Conservation (phyloP, 2,888 invertebrate genomes). For the Arctia plantaginis region DNA sequence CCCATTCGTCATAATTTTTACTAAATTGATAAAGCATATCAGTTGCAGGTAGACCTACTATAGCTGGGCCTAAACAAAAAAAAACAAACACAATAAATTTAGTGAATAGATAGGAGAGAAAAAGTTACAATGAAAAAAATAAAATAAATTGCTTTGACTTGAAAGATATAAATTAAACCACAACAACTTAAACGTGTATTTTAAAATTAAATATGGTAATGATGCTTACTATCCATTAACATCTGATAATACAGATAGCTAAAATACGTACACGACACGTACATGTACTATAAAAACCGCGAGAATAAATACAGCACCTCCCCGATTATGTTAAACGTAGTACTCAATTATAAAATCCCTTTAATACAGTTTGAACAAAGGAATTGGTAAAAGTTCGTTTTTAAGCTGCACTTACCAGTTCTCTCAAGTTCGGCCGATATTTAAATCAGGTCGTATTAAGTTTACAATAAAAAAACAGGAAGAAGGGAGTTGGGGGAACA, state of each 20-base stretch:
- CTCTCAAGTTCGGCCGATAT: no score
- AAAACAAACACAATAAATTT: not conserved
- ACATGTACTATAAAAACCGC: not conserved
- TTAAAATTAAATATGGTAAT: not conserved
- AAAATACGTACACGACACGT: not conserved
- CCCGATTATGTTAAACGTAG: not conserved
- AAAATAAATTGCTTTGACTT: not conserved
- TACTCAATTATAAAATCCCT: no score
- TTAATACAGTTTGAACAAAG: no score
- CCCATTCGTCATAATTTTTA: not conserved
- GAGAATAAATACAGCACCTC: not conserved
- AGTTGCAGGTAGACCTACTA: slow-evolving; percentile 1
- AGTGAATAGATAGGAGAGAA: not conserved
- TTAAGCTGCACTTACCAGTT: no score
- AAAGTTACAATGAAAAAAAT: not conserved
- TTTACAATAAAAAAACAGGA: no score
- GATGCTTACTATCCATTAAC: not conserved
- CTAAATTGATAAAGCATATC: slow-evolving; percentile 6
- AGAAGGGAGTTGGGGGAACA: no score
- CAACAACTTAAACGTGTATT: not conserved
- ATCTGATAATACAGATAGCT: not conserved
- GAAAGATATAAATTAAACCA: not conserved
- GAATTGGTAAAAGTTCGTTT: no score
- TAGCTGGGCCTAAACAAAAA: not conserved
- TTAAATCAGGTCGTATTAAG: no score